phyloP scores from a whole-genome alignment of 1,140 invertebrate species.

The Eupristina koningsbergeri region DNA sequence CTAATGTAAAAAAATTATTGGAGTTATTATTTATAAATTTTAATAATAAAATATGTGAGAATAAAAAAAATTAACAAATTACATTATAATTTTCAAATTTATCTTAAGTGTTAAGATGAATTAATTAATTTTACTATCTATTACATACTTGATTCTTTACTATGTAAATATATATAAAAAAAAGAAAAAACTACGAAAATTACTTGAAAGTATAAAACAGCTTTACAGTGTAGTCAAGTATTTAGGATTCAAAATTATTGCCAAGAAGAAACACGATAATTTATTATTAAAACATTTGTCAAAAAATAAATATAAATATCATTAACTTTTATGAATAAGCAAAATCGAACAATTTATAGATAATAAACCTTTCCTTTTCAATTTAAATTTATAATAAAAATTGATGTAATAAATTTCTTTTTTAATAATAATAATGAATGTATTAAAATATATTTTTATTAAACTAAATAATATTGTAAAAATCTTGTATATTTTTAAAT shows the following conservation, averaged over 20 bases:
- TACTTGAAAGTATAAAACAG: background rate
- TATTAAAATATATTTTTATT: background rate
- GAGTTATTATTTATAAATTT: background rate
- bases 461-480: background rate
- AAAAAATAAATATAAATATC: background rate
- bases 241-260: background rate
- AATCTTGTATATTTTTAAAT: background rate
- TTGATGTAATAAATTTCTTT: background rate
- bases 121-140: background rate
- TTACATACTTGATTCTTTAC: background rate
- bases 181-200: background rate
- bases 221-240: background rate
- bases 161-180: background rate
- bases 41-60: background rate
- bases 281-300: background rate
- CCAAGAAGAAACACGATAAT: background rate
- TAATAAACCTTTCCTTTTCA: background rate
- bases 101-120: background rate
- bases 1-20: background rate
- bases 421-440: background rate
- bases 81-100: background rate
- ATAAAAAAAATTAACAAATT: background rate
- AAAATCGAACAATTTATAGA: background rate
- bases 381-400: constrained; percentile 3
- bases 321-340: background rate